These are phyloP conservation scores for Propsilocerus akamusi DNA, from an alignment of 1,140 invertebrate genomes.

Conservation along the genomic window DNA sequence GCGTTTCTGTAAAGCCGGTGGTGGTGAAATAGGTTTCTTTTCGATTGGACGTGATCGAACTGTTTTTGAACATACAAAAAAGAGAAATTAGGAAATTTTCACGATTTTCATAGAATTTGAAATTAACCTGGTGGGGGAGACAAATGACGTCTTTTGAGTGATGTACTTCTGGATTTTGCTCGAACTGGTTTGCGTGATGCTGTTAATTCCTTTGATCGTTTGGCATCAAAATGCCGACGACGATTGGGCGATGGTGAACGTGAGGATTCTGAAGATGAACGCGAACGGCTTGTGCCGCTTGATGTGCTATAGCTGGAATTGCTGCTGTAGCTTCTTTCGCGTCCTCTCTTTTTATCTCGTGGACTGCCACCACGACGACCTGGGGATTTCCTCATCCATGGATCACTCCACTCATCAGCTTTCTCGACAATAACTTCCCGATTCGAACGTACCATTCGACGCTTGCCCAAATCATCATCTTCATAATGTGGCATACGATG, in stretches of 20 bases:
- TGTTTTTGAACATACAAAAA: too few relatives aligned
- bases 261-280: constrained; percentile 37
- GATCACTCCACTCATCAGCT: constrained; percentile 80
- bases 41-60: too few relatives aligned
- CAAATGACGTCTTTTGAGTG: not conserved
- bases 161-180: not conserved
- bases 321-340: constrained; percentile 24
- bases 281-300: constrained; percentile 21
- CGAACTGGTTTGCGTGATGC: not conserved
- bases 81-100: too few relatives aligned
- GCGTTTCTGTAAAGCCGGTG: not conserved
- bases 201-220: not conserved
- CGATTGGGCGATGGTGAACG: not conserved
- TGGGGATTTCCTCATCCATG: constrained; percentile 68
- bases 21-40: not conserved
- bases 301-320: constrained; percentile 58
- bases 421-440: constrained; percentile 62
- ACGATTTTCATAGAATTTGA: too few relatives aligned
- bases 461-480: constrained; percentile 12
- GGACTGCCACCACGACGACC: constrained; percentile 29
- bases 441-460: constrained; percentile 40
- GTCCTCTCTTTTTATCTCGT: constrained; percentile 15
- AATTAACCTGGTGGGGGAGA: not conserved
- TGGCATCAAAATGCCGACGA: not conserved
- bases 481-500: constrained; percentile 24